Base-by-base conservation (phyloP, 2,888 invertebrate genomes). In the Pyrocoelia pectoralis region DNA sequence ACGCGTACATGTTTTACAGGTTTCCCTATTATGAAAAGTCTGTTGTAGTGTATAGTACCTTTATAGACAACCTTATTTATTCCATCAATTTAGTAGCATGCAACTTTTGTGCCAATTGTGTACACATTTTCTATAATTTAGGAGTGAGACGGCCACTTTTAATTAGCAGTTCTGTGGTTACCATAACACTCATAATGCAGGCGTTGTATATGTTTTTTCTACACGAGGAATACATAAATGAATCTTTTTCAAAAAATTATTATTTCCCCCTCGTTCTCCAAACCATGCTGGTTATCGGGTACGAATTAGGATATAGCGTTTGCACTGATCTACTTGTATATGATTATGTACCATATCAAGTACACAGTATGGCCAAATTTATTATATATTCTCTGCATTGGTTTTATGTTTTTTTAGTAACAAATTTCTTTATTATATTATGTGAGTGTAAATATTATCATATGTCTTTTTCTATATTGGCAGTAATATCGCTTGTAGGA, bases 341-440 rank as follows among this genome's bases (percentile, higher is more conserved):
- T 10, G 70, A 72, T 33, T 78, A 77, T 57, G 61, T 73, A 17
- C 77, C 77, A 0, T 68, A 68, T 61, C 74, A 77, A 63, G 71
- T 78, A 9, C 73, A 72, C 51, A 57, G 61, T 1, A 60, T 59
- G 9, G 71, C 71, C 0, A 65, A 64, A 53, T 57, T 65, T 4
- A 59, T 72, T 1, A 53, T 68, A 1, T 65, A 61, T 12, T 48
- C 68, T 3, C 29, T 65, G 1, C 70, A 69, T 10, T 77, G 76
- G 74, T 33, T 73, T 2, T 24, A 70, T 12, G 58, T 72, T 6
- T 73, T 72, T 55, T 6, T 62, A 6, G 24, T 70, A 5, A 52
- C 68, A 0, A 69, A 68, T 46, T 60, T 67, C 52, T 70, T 67
- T 49, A 51, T 55, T 14, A 29, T 43, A 2, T 33, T 70, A 6